A percentile compares a stretch with the other conserved stretches of the same genome.
Conservation (phyloP, 2,113 vertebrate genomes). For the Aphelocoma coerulescens region DNA sequence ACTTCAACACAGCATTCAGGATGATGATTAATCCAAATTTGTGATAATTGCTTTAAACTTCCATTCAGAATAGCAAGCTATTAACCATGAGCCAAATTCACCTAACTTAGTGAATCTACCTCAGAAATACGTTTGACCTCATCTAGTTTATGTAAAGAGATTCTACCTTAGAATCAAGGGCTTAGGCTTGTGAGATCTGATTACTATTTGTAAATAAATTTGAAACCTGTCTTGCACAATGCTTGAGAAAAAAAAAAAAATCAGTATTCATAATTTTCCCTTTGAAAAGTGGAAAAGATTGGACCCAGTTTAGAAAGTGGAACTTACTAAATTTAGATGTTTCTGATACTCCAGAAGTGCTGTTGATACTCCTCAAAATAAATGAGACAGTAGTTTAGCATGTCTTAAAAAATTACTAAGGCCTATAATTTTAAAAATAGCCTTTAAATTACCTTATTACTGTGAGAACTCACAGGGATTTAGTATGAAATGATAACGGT, state of each 20-base stretch:
- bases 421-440: background rate
- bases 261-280: background rate
- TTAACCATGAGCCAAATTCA: background rate
- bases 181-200: background rate
- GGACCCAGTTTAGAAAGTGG: background rate
- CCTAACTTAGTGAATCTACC: background rate
- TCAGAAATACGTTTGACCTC: background rate
- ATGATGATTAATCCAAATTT: background rate
- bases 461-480: background rate
- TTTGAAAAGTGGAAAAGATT: background rate
- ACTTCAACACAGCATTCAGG: background rate
- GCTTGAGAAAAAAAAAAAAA: background rate
- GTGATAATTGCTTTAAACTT: background rate
- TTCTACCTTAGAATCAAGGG: background rate
- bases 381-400: background rate
- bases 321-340: background rate
- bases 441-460: background rate
- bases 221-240: background rate
- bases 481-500: background rate
- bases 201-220: background rate
- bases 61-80: background rate
- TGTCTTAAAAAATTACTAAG: background rate
- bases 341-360: background rate
- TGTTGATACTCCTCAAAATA: background rate
- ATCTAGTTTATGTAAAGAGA: background rate